phyloP scores from a whole-genome alignment of 2,888 invertebrate species.

The Lasioglossum figueresi region DNA sequence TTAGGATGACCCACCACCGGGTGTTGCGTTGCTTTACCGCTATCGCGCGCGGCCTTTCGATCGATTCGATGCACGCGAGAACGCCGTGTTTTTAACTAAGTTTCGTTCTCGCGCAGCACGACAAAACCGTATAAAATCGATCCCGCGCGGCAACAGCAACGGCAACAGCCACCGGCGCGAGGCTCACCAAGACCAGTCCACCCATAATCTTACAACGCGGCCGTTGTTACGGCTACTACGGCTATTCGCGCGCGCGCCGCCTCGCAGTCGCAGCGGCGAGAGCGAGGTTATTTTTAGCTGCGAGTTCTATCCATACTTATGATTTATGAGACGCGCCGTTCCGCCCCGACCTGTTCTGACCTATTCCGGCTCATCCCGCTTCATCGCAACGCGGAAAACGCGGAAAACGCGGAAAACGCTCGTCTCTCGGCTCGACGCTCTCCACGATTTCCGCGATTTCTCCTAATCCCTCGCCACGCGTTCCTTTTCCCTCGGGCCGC shows the following conservation, averaged over 20 bases:
- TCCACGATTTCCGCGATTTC: background rate
- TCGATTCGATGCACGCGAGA: conserved; percentile 7
- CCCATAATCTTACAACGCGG: background rate
- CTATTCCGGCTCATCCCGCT: background rate
- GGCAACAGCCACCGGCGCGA: background rate
- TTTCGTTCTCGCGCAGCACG: background rate
- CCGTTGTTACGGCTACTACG: background rate
- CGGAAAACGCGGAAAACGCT: background rate
- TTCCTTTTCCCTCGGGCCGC: conserved; percentile 6
- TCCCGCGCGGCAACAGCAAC: background rate
- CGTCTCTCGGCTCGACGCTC: conserved; percentile 11
- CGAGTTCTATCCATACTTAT: conserved; percentile 58
- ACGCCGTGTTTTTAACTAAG: background rate
- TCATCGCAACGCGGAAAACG: background rate
- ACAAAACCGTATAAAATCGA: conserved; percentile 7
- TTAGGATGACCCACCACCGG: conserved; percentile 35
- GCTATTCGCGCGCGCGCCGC: background rate
- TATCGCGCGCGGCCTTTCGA: background rate
- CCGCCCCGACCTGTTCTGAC: background rate
- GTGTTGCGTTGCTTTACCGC: background rate
- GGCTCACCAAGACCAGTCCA: background rate
- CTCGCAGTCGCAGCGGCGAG: background rate
- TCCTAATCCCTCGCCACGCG: background rate
- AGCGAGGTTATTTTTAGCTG: conserved; percentile 21
- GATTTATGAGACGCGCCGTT: conserved; percentile 66